These are phyloP conservation scores for Oreohelix idahoensis DNA, from an alignment of 1,140 invertebrate species.

Conservation along the genomic window DNA sequence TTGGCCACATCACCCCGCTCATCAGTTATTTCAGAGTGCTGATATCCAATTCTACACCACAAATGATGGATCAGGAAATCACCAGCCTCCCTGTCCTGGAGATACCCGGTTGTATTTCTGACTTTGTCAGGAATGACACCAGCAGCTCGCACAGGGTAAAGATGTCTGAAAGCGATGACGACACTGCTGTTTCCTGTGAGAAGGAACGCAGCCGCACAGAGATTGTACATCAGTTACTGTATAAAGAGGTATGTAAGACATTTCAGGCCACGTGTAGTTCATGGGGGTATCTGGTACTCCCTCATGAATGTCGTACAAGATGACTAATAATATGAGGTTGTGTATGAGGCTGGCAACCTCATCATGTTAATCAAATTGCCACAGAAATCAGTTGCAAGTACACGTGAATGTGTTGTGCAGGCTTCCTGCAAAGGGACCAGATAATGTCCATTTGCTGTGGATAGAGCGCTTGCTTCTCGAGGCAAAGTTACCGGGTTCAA, in stretches of 20 bases:
- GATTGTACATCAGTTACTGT: background rate
- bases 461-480: too few relatives aligned
- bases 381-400: too few relatives aligned
- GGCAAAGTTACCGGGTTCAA: too few relatives aligned
- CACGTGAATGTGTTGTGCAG: too few relatives aligned
- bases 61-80: background rate
- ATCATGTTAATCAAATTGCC: too few relatives aligned
- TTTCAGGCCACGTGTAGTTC: too few relatives aligned
- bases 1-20: background rate
- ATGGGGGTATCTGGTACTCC: too few relatives aligned
- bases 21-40: background rate
- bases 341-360: too few relatives aligned
- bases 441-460: too few relatives aligned
- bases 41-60: background rate
- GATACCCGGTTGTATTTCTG: background rate
- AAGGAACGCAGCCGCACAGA: background rate
- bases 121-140: background rate
- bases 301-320: too few relatives aligned
- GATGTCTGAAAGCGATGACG: background rate
- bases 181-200: background rate
- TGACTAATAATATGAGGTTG: too few relatives aligned
- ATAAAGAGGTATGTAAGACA: background rate
- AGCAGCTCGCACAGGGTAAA: background rate
- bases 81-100: background rate
- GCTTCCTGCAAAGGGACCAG: too few relatives aligned